Evolutionary conservation across 2,797 vertebrate species (phyloP).

Genomic region (Galagoides demidoff): DNA sequence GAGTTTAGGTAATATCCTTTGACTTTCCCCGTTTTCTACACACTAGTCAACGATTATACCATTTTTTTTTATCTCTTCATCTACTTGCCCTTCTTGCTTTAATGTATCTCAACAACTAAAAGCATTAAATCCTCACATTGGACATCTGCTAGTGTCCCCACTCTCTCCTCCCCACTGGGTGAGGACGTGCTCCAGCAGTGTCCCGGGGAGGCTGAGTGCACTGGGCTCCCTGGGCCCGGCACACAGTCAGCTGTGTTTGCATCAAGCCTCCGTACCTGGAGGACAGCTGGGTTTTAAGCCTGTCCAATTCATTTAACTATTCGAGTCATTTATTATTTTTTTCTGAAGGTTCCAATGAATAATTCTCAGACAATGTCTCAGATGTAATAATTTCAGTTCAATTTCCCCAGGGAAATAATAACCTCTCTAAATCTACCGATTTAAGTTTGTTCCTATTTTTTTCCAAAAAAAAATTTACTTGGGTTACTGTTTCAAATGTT

Average conservation of each 20-base stretch:
- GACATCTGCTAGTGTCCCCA: not conserved
- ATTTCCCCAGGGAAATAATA: not conserved
- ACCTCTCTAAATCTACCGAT: not conserved
- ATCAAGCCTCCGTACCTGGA: not conserved
- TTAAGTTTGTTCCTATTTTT: not conserved
- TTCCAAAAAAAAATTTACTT: not conserved
- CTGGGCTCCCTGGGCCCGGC: not conserved
- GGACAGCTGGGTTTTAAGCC: no score
- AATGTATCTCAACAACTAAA: not conserved
- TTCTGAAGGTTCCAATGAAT: not conserved
- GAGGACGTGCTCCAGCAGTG: accelerated
- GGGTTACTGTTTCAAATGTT: not conserved
- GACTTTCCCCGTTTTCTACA: not conserved
- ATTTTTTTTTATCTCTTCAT: not conserved
- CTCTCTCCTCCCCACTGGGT: not conserved
- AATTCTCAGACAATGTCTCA: not conserved
- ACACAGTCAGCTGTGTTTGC: no score
- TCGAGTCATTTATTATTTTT: not conserved
- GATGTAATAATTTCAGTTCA: not conserved
- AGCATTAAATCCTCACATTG: accelerated
- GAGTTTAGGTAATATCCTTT: not conserved
- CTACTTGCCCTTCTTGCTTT: not conserved
- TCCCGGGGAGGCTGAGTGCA: accelerated
- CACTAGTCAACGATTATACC: not conserved
- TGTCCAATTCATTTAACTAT: not conserved